These are phyloP conservation scores for Notarius lentiginosus DNA, from an alignment of 2,113 vertebrate species.

Conservation along the genomic window DNA sequence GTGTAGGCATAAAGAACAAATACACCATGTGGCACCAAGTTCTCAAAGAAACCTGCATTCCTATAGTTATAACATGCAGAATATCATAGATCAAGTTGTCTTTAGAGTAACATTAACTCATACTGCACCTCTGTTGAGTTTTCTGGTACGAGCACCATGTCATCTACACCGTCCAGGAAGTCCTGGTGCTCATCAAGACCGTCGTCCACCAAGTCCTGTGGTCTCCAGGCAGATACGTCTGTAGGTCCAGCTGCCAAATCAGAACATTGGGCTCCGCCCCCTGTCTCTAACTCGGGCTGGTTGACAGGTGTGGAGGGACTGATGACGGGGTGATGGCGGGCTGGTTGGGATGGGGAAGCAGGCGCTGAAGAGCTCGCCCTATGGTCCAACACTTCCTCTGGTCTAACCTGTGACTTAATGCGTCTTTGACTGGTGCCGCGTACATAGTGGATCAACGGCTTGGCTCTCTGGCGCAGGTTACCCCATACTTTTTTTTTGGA, in stretches of 20 bases:
- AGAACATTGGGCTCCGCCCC: conserved; percentile 32
- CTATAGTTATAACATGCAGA: not conserved
- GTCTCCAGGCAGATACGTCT: conserved; percentile 52
- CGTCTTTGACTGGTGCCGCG: conserved; percentile 42
- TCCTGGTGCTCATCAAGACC: conserved; percentile 43
- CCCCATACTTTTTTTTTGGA: conserved; percentile 64
- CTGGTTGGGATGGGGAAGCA: conserved; percentile 47
- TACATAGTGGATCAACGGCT: conserved; percentile 56
- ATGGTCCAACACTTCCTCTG: conserved; percentile 46
- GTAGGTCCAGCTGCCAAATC: conserved; percentile 47
- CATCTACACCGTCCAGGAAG: conserved; percentile 17
- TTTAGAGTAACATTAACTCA: not conserved
- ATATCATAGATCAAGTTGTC: not conserved
- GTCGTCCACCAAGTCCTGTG: conserved; percentile 52
- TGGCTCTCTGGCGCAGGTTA: conserved; percentile 64
- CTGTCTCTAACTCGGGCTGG: not conserved
- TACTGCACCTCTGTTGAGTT: conserved; percentile 62
- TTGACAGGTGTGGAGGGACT: conserved; percentile 34
- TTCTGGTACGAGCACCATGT: conserved; percentile 43
- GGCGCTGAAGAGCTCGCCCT: conserved; percentile 61
- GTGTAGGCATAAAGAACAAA: not conserved
- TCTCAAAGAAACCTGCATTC: not conserved
- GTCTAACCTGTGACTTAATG: conserved; percentile 21
- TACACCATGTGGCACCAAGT: not conserved
- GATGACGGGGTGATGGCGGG: not conserved